Conservation (phyloP, 2,888 invertebrate genomes). For the Hydraecia micacea region DNA sequence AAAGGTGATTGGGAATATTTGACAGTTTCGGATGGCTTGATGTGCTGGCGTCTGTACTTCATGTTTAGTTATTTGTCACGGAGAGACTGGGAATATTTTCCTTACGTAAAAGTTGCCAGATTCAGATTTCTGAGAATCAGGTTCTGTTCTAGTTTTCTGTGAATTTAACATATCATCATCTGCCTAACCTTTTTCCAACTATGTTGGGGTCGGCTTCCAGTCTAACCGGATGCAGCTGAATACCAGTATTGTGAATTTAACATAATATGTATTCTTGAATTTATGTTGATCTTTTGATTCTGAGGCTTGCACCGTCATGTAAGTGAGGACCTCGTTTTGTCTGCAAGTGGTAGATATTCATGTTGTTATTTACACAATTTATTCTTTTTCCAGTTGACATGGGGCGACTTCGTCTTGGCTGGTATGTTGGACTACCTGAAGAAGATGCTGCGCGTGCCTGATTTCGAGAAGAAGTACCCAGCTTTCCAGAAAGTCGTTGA, state of each 20-base stretch:
- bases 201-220: too few species aligned
- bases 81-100: background rate
- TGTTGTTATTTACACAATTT: background rate
- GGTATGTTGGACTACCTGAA: conserved; percentile 72
- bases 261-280: background rate
- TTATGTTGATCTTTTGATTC: background rate
- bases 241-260: too few species aligned
- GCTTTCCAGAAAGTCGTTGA: conserved; percentile 77
- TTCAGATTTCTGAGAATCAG: too few species aligned
- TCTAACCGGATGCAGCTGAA: too few species aligned
- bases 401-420: conserved; percentile 74
- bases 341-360: background rate
- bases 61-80: too few species aligned
- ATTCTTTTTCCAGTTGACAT: conserved; percentile 70
- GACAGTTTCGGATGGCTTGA: too few species aligned
- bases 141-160: background rate
- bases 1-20: too few species aligned
- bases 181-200: too few species aligned
- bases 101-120: background rate
- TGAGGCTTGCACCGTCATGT: too few species aligned
- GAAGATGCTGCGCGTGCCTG: conserved; percentile 67
- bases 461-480: conserved; percentile 78
- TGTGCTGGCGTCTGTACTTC: too few species aligned
- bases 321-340: background rate
- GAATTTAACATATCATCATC: too few species aligned